Base-by-base conservation (phyloP, 2,797 vertebrate species). In the Alouatta caraya region DNA sequence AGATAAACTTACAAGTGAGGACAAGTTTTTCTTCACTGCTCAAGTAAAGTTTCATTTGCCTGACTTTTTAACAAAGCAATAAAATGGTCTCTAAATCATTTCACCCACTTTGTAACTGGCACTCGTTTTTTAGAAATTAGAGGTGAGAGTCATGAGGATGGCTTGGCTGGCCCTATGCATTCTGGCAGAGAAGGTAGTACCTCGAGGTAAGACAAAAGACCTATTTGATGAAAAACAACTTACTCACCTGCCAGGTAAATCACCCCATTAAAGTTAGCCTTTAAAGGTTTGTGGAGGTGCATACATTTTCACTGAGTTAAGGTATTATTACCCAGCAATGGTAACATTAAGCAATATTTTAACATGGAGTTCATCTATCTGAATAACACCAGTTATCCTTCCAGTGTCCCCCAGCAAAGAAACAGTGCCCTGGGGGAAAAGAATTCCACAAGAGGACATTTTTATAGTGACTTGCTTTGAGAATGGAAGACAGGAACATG, bases 341-440 rank as follows among this genome's bases (percentile, higher is more conserved):
- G 22, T 33, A 88, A 61, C 24, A 80, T 46, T 57, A 82, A 94
- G n/a, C 24, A 33, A 28, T 52, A 39, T 39, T 72, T 30, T 52
- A 55, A 46, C 8, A 8, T 42, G 55, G 82, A 93, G 55, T 59
- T 61, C 80, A 85, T 50, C 72, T 79, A 50, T 57, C 76, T 42
- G n/a, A 93, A 93, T 87, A 70, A 94, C 93, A 87, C n/a, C 84
- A 73, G 9, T 61, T 81, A 83, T 39, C 52, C 50, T 82, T 14
- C 37, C 48, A 84, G 1, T 37, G 61, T 88, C 24, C 87, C 48
- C 46, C 48, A 91, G 61, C 30, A n/a, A 37, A 33, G 28, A 46
- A 83, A 93, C 30, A 82, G 21, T 95, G 64, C 46, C 64, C 78
- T 30, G 11, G 28, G 44, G 75, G 37, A 46, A 90, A 3, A 2